A percentile compares a stretch with the other conserved stretches of the same genome.
These are phyloP conservation scores for Drosophila stalkeri DNA, from an alignment of 2,888 invertebrate species.

Conservation along the genomic window DNA sequence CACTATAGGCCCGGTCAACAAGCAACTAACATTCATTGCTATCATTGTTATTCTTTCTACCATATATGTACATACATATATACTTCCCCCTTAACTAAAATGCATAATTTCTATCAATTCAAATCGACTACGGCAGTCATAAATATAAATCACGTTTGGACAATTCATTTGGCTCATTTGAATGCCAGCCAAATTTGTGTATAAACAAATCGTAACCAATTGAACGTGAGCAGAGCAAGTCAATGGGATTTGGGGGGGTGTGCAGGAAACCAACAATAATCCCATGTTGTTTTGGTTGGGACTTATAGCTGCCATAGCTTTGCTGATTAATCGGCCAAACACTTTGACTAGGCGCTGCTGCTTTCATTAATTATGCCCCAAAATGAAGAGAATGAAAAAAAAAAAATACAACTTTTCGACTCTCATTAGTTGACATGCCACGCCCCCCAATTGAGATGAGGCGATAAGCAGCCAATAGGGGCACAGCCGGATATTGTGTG, in stretches of 20 bases:
- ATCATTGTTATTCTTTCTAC: background rate
- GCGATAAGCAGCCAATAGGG: conserved; percentile 65
- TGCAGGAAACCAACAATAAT: conserved; percentile 13
- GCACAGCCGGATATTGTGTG: conserved; percentile 37
- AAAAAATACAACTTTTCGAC: conserved; percentile 39
- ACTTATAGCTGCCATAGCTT: conserved; percentile 18
- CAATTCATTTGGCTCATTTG: conserved; percentile 4
- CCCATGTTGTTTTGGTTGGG: background rate
- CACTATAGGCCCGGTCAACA: background rate
- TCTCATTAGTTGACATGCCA: conserved; percentile 68
- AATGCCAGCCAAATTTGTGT: conserved; percentile 1
- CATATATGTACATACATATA: background rate
- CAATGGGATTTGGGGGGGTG: conserved; percentile 2
- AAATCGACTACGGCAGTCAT: background rate
- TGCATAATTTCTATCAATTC: background rate
- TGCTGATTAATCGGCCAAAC: conserved; percentile 61
- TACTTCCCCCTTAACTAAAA: background rate
- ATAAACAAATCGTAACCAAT: conserved; percentile 4
- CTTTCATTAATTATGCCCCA: conserved; percentile 60
- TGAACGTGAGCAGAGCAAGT: conserved; percentile 13
- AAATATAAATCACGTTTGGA: background rate
- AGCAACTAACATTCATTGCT: background rate
- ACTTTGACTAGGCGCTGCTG: conserved; percentile 42
- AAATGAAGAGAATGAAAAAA: conserved; percentile 15
- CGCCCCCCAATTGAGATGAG: conserved; percentile 48